phyloP scores from a whole-genome alignment of 1,140 invertebrate genomes.

The Orius laevigatus region DNA sequence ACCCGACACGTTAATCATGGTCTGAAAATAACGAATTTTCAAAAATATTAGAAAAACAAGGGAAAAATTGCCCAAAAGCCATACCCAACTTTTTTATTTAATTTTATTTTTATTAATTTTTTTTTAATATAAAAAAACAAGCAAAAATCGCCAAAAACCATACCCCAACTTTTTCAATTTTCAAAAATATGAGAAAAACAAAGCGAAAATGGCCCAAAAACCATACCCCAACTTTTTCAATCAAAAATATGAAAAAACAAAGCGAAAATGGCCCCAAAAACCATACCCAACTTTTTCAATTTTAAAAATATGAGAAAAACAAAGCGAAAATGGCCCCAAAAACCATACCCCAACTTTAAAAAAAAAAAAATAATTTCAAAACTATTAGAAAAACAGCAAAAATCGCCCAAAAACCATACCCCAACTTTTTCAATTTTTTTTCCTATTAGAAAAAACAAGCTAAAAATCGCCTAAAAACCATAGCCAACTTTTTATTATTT shows the following conservation, averaged over 20 bases:
- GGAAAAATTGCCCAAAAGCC: neutral
- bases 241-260: no score
- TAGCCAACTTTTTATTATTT: no score
- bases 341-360: neutral
- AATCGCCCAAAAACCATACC: no score
- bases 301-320: neutral
- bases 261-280: no score
- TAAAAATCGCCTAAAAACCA: no score
- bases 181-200: neutral
- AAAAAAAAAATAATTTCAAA: neutral
- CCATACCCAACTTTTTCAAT: no score
- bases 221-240: neutral
- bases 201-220: neutral
- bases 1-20: slow-evolving; percentile 66
- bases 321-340: neutral
- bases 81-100: neutral
- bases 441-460: no score
- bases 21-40: slow-evolving; percentile 10
- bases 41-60: neutral
- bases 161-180: neutral
- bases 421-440: neutral
- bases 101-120: neutral
- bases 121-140: no score
- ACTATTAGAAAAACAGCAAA: no score
- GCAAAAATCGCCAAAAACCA: no score